phyloP scores from a whole-genome alignment of 2,888 invertebrate species.

The Galeruca laticollis region DNA sequence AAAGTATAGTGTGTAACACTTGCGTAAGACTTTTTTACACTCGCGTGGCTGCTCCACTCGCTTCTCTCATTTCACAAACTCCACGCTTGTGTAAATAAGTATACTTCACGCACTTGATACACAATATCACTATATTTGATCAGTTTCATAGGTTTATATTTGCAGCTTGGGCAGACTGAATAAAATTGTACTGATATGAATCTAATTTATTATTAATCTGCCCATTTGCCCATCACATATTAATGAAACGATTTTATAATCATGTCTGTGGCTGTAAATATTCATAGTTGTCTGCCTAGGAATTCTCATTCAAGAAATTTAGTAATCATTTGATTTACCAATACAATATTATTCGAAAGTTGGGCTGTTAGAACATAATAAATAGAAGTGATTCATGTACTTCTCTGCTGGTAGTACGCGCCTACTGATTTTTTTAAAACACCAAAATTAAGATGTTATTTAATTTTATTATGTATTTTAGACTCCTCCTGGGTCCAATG shows the following conservation, averaged over 20 bases:
- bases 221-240: neutral
- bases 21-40: no score
- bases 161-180: neutral
- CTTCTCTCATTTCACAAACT: no score
- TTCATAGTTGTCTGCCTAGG: neutral
- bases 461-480: neutral
- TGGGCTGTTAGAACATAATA: conserved; percentile 1
- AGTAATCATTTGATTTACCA: neutral
- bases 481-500: neutral
- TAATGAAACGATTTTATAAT: neutral
- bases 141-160: no score
- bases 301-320: neutral
- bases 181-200: neutral
- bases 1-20: no score
- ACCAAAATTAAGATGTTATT: neutral
- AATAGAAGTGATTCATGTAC: neutral
- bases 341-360: neutral
- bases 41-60: no score
- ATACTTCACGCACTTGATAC: no score
- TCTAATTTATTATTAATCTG: neutral
- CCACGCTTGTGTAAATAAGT: no score
- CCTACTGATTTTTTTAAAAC: conserved; percentile 6
- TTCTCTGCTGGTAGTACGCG: conserved; percentile 3
- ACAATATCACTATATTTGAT: no score
- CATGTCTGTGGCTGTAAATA: neutral